Percentiles rank a stretch among this genome's conserved stretches.
Evolutionary conservation across 1,140 invertebrate genomes (phyloP).

Genomic region (Liolophura sinensis): DNA sequence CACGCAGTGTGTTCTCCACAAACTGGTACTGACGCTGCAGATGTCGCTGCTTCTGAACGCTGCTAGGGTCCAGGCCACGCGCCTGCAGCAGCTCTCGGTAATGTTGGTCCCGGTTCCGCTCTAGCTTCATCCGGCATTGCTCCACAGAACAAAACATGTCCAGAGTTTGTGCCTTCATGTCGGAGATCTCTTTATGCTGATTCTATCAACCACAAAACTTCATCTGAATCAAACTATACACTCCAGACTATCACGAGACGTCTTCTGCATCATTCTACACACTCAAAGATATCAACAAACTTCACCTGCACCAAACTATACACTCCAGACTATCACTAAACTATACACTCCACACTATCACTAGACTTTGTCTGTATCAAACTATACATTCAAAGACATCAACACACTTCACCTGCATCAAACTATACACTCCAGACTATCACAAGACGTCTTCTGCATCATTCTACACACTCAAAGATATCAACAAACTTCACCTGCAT

Average conservation of each 20-base stretch:
- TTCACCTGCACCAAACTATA: too few species aligned
- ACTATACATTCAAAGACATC: too few species aligned
- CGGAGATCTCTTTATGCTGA: slow-evolving; percentile 46
- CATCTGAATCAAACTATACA: neutral
- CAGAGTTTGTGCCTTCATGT: slow-evolving; percentile 36
- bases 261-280: neutral
- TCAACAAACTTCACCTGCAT: too few species aligned
- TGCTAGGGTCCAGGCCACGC: slow-evolving; percentile 52
- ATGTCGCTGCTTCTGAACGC: slow-evolving; percentile 43
- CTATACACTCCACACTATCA: too few species aligned
- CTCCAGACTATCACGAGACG: neutral
- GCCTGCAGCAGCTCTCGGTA: slow-evolving; percentile 47
- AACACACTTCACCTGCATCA: too few species aligned
- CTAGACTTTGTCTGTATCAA: too few species aligned
- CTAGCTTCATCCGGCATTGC: slow-evolving; percentile 47
- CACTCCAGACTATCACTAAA: too few species aligned
- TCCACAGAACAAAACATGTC: slow-evolving; percentile 53
- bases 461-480: too few species aligned
- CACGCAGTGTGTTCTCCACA: slow-evolving; percentile 48
- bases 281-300: neutral
- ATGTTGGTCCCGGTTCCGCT: slow-evolving; percentile 46
- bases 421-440: too few species aligned
- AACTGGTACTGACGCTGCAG: slow-evolving; percentile 46
- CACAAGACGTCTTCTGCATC: too few species aligned
- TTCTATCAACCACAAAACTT: slow-evolving; percentile 26